These are phyloP conservation scores for Tetramorium parvispinum DNA, from an alignment of 1,140 invertebrate species.

Conservation along the genomic window DNA sequence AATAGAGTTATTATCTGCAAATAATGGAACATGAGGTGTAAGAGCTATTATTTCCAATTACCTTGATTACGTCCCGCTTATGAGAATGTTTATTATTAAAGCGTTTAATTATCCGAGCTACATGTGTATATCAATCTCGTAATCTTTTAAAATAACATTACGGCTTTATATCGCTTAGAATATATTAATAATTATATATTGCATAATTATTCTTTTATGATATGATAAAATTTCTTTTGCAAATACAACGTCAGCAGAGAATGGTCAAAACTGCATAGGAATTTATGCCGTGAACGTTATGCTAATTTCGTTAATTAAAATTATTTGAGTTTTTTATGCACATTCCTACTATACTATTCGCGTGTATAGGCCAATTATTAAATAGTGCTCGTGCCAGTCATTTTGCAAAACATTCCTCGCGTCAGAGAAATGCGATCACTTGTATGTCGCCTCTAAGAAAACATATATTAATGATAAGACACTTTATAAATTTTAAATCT, in stretches of 20 bases:
- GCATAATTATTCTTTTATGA: background rate
- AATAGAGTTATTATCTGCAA: background rate
- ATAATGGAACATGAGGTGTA: background rate
- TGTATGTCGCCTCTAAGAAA: background rate
- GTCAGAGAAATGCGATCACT: conserved; percentile 38
- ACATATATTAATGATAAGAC: background rate
- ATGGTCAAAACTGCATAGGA: background rate
- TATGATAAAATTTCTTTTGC: conserved; percentile 1
- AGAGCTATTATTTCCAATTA: conserved; percentile 24
- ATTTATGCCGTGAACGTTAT: background rate
- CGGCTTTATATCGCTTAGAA: background rate
- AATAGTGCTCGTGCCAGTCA: conserved; percentile 25
- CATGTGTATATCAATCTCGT: background rate
- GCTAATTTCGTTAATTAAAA: conserved; percentile 6
- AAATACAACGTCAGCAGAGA: background rate
- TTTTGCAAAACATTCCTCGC: conserved; percentile 57
- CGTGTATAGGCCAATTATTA: conserved; percentile 7
- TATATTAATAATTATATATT: background rate
- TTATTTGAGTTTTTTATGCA: background rate
- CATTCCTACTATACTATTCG: background rate
- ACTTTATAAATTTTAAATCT: background rate
- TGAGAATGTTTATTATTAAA: background rate
- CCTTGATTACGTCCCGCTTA: background rate
- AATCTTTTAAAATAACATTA: background rate
- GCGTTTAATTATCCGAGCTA: background rate